phyloP scores from a whole-genome alignment of 2,113 vertebrate genomes.

The Podiceps cristatus region DNA sequence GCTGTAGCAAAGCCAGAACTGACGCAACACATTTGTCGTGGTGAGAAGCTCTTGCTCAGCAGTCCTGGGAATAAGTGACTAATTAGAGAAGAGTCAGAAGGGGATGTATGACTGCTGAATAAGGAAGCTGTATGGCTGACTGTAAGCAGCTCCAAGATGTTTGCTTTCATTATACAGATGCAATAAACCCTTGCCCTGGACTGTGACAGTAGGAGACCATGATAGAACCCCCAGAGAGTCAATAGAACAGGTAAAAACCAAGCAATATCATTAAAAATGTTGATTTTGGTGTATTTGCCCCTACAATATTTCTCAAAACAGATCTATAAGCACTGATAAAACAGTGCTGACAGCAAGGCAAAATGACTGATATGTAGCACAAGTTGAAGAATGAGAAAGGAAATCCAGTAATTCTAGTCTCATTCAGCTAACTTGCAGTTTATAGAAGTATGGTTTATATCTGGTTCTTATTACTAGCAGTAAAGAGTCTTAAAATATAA shows the following conservation, averaged over 20 bases:
- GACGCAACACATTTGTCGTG: neutral
- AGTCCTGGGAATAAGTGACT: conserved; percentile 13
- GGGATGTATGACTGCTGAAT: neutral
- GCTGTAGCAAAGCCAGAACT: neutral
- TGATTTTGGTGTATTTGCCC: neutral
- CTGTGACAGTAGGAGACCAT: neutral
- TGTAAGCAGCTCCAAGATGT: neutral
- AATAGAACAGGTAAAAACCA: conserved; percentile 2
- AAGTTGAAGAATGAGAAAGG: neutral
- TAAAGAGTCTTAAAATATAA: conserved; percentile 16
- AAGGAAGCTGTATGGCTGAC: neutral
- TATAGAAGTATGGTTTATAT: neutral
- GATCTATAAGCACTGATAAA: neutral
- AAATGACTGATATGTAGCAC: neutral
- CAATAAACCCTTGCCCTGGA: neutral
- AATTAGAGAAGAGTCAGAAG: conserved; percentile 23
- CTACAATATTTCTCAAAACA: neutral
- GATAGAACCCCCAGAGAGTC: neutral
- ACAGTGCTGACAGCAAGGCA: neutral
- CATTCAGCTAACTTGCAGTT: neutral
- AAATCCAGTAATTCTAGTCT: neutral
- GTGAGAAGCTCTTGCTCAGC: conserved; percentile 23
- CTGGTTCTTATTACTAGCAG: neutral
- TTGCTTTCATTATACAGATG: neutral
- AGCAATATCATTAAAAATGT: neutral